A percentile compares a stretch with the other conserved stretches of the same genome.
Evolutionary conservation across 2,797 vertebrate species (phyloP).

Genomic region (Cichlasoma orientale): DNA sequence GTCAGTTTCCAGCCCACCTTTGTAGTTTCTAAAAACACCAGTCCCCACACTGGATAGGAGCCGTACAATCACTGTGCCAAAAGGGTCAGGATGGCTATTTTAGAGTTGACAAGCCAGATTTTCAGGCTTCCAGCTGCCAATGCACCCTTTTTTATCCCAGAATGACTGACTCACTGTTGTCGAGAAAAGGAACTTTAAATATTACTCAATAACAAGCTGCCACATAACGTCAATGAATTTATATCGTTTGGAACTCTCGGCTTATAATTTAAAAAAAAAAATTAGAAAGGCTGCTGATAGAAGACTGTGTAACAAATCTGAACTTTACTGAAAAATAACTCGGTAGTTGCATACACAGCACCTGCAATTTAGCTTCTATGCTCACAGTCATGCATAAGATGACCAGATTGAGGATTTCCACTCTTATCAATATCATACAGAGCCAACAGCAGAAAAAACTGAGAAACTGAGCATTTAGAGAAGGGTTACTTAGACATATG

Average conservation of each 20-base stretch:
- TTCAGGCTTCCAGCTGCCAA: not conserved
- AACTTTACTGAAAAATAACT: not conserved
- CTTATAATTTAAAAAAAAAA: not conserved
- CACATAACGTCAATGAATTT: not conserved
- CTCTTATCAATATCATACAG: not conserved
- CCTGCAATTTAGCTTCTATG: not conserved
- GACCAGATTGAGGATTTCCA: not conserved
- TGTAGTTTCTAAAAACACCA: not conserved
- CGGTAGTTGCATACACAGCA: not conserved
- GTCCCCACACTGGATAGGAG: not conserved
- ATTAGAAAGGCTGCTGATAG: not conserved
- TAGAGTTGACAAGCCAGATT: not conserved
- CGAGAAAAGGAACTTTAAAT: not conserved
- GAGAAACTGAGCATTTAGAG: too few species aligned
- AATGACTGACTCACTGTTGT: not conserved
- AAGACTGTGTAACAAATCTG: not conserved
- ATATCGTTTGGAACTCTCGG: not conserved
- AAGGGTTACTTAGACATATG: too few species aligned
- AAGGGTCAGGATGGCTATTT: not conserved
- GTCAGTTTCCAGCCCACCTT: not conserved
- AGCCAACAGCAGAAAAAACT: not conserved
- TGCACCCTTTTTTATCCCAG: not conserved
- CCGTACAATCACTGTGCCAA: not conserved
- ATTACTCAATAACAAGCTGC: not conserved
- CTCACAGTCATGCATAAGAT: not conserved